These are phyloP conservation scores for Sus cebifrons DNA, from an alignment of 2,797 vertebrate genomes.

Conservation along the genomic window DNA sequence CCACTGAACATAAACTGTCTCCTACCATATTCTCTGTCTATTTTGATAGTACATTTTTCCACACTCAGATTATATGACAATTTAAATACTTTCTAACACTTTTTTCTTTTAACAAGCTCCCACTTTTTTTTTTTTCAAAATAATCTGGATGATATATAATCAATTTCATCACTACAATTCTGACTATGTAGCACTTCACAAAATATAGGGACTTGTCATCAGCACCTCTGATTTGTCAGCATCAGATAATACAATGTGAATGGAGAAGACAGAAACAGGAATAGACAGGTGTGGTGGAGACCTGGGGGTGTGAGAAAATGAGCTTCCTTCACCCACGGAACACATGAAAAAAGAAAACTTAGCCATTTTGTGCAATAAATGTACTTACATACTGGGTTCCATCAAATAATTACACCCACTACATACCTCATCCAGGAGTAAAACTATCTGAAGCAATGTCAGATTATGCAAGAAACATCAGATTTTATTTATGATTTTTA, in stretches of 20 bases:
- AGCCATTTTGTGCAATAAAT: not conserved
- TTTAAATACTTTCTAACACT: slow-evolving; percentile 42
- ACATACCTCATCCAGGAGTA: not conserved
- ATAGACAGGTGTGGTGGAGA: not conserved
- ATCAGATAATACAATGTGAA: not conserved
- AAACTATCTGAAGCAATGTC: slow-evolving; percentile 42
- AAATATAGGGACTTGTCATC: not conserved
- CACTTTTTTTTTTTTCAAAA: slow-evolving; percentile 61
- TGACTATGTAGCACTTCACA: not conserved
- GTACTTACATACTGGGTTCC: slow-evolving; percentile 32
- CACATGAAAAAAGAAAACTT: slow-evolving; percentile 32
- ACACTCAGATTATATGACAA: not conserved
- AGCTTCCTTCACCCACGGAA: not conserved
- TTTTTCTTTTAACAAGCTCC: slow-evolving; percentile 50
- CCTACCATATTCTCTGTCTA: not conserved
- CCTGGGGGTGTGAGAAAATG: not conserved
- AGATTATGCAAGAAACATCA: slow-evolving; percentile 53
- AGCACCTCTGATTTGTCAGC: slow-evolving; percentile 8
- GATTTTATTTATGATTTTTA: slow-evolving; percentile 42
- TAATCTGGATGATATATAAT: not conserved
- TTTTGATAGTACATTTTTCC: slow-evolving; percentile 12
- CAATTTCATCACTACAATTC: slow-evolving; percentile 39
- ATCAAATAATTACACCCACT: not conserved
- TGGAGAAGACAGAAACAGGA: slow-evolving; percentile 4
- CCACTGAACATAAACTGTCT: not conserved